Conservation (phyloP, 2,888 invertebrate genomes). For the Cactoblastis cactorum region DNA sequence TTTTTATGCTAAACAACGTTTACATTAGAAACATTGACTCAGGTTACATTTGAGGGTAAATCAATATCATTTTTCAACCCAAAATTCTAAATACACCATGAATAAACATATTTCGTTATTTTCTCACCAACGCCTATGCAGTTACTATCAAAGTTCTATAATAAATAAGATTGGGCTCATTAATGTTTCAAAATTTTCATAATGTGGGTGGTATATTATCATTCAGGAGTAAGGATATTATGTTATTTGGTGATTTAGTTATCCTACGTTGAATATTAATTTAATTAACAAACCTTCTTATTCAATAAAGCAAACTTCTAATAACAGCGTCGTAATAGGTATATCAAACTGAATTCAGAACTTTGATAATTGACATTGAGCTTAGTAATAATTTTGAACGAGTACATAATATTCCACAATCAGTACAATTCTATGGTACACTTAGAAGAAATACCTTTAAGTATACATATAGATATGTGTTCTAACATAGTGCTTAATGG, state of each 20-base stretch:
- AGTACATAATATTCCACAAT: too few species aligned
- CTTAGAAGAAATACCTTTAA: too few species aligned
- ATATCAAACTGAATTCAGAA: too few species aligned
- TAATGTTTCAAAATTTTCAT: conserved; percentile 47
- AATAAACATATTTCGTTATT: conserved; percentile 36
- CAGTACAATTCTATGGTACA: too few species aligned
- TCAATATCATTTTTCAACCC: conserved; percentile 17
- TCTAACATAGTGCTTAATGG: too few species aligned
- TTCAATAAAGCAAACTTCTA: too few species aligned
- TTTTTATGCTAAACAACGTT: conserved; percentile 14
- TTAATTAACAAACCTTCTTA: too few species aligned
- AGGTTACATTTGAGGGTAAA: conserved; percentile 11
- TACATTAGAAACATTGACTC: conserved; percentile 6
- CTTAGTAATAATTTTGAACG: too few species aligned
- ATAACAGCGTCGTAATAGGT: too few species aligned
- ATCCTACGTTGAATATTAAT: conserved; percentile 10
- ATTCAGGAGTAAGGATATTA: conserved; percentile 24
- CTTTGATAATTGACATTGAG: too few species aligned
- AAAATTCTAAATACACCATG: conserved; percentile 23
- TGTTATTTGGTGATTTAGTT: conserved; percentile 5
- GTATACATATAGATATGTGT: too few species aligned
- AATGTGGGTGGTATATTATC: conserved; percentile 48
- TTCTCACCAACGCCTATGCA: conserved; percentile 55
- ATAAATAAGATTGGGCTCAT: conserved; percentile 57
- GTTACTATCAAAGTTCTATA: conserved; percentile 40